Percentiles rank a stretch among this genome's conserved stretches.
phyloP scores from a whole-genome alignment of 2,113 vertebrate genomes.

The Lepus americanus region DNA sequence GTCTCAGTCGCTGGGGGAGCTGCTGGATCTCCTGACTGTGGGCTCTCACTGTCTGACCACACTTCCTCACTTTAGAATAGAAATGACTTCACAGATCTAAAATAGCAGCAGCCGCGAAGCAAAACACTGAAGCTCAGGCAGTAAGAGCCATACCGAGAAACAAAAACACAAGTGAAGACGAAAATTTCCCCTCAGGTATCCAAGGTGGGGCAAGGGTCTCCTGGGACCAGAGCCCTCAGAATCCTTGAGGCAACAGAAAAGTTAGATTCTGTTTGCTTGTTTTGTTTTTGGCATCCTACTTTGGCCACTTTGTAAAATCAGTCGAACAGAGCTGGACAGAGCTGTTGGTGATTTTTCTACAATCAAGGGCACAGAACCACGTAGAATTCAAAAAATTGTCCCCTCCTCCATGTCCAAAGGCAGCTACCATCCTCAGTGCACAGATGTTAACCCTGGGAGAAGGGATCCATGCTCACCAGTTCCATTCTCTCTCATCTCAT shows the following conservation, averaged over 20 bases:
- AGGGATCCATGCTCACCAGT: background rate
- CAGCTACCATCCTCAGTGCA: background rate
- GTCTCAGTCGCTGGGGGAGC: background rate
- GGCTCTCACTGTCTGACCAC: constrained; percentile 59
- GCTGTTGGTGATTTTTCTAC: background rate
- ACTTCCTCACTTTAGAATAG: constrained; percentile 73
- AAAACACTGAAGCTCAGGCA: background rate
- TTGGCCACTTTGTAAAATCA: background rate
- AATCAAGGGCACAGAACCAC: background rate
- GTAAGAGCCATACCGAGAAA: background rate
- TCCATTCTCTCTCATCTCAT: constrained; percentile 35
- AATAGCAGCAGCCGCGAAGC: constrained; percentile 61
- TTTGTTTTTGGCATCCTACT: background rate
- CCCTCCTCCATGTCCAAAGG: background rate
- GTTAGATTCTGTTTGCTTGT: background rate
- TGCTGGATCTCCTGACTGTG: background rate
- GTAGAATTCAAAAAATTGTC: background rate
- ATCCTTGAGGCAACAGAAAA: background rate
- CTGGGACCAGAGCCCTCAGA: background rate
- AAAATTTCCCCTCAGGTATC: background rate
- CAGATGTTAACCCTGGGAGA: background rate
- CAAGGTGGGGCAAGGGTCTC: background rate
- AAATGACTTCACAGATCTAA: constrained; percentile 73
- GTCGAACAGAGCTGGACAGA: background rate
- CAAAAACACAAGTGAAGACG: background rate